Evolutionary conservation across 2,797 vertebrate species (phyloP), one percentile per base, ranked within the genome.

Genomic region (Sebastes minor): DNA sequence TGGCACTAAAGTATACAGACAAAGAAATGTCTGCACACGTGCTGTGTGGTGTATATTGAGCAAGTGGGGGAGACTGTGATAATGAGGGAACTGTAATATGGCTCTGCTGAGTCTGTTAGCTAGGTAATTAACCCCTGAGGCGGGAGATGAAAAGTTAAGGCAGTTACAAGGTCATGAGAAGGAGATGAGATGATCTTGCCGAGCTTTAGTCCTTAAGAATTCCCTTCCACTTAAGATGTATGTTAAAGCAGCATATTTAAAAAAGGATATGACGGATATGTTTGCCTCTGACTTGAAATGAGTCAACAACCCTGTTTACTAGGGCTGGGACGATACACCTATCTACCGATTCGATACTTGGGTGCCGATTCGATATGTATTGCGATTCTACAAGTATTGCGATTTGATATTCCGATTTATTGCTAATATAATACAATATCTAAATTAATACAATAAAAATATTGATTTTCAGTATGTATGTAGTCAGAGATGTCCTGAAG

Each of bases 61-160:
- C 23, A 38, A 79, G 20, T 46, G 61, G 67, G 33, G 65, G 12
- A 52, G 55, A n/a, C 32, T 49, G 49, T 14, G 49, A 77, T 84
- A 78, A 74, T 63, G 38, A 30, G 25, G 66, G 18, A 81, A 22
- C 12, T 52, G 56, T 78, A 73, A 84, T 80, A 65, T 86, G 67
- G 70, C 74, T 33, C 76, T 86, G 67, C 68, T 81, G 60, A 80
- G 76, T 84, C 70, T 70, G 62, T 59, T 57, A 32, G 76, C 60
- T 80, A 28, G 56, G 71, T 90, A 91, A 93, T 94, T 92, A 94
- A 92, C 88, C 81, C 88, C 85, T 74, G 76, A 80, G 74, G 75
- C 84, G 13, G 57, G 18, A 56, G 66, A 78, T 84, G 76, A 83
- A 76, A 84, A 71, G 83, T 87, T 78, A 59, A 76, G 35, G 62